Conservation (phyloP, 2,113 vertebrate genomes). For the Pristiophorus japonicus region DNA sequence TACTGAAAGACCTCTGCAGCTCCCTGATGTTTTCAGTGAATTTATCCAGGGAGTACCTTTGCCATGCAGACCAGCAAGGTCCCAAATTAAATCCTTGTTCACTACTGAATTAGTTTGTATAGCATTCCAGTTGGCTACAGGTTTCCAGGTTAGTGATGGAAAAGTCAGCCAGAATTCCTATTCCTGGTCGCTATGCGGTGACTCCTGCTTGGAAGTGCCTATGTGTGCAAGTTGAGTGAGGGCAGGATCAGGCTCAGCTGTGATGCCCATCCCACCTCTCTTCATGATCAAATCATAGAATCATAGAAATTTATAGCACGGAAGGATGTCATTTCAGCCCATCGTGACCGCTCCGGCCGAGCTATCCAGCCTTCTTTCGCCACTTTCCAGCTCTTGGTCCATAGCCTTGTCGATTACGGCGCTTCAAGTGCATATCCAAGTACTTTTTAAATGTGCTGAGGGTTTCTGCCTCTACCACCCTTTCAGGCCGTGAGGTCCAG, state of each 20-base stretch:
- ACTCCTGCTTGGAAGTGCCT: background rate
- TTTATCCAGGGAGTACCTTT: background rate
- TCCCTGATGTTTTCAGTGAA: background rate
- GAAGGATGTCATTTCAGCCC: too few relatives aligned
- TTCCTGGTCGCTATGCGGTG: background rate
- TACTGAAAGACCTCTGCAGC: background rate
- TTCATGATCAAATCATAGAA: too few relatives aligned
- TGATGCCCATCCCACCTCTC: background rate
- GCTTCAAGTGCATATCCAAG: too few relatives aligned
- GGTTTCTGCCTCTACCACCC: too few relatives aligned
- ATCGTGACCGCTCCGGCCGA: too few relatives aligned
- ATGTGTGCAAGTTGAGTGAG: background rate
- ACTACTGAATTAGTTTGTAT: background rate
- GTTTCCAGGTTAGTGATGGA: background rate
- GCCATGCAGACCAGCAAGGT: background rate
- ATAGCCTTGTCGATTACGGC: too few relatives aligned
- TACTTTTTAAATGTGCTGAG: too few relatives aligned
- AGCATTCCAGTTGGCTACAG: background rate
- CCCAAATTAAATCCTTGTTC: background rate
- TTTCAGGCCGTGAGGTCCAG: too few relatives aligned
- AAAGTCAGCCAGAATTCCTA: background rate
- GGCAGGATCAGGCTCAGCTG: background rate
- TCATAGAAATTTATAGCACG: too few relatives aligned
- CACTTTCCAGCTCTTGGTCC: too few relatives aligned
- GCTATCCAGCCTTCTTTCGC: too few relatives aligned